phyloP scores from a whole-genome alignment of 2,888 invertebrate species.

The Philopedon plagiatum region DNA sequence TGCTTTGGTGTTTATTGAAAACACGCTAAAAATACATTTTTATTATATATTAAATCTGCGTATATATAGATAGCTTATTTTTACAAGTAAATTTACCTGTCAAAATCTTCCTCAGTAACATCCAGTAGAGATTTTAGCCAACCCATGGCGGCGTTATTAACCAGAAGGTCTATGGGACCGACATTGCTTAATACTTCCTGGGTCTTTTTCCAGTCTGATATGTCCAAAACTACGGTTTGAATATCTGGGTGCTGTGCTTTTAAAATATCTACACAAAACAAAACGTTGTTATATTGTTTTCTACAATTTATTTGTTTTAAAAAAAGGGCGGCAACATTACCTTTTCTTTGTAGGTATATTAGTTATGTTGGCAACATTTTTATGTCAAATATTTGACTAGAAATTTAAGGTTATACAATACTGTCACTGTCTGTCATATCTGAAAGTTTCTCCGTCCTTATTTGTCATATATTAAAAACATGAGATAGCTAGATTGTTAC shows the following conservation, averaged over 20 bases:
- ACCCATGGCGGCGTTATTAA: conserved; percentile 91
- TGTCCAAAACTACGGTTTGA: conserved; percentile 78
- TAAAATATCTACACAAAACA: conserved; percentile 56
- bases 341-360: too few relatives aligned
- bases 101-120: conserved; percentile 75
- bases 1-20: conserved; percentile 88
- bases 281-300: too few relatives aligned
- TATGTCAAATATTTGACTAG: too few relatives aligned
- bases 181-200: conserved; percentile 72
- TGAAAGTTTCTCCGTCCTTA: too few relatives aligned
- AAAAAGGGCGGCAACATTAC: too few relatives aligned
- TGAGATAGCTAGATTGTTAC: too few relatives aligned
- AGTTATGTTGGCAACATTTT: too few relatives aligned
- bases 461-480: too few relatives aligned
- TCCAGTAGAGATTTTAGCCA: conserved; percentile 75
- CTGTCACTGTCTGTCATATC: too few relatives aligned
- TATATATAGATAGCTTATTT: too few relatives aligned
- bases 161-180: conserved; percentile 84
- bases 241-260: conserved; percentile 70
- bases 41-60: not conserved
- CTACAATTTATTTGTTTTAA: not conserved
- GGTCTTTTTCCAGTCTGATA: conserved; percentile 83
- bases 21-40: conserved; percentile 76
- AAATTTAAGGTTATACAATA: too few relatives aligned
- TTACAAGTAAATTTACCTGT: conserved; percentile 71